Evolutionary conservation across 2,113 vertebrate genomes (phyloP).

Genomic region (Epinephelus lanceolatus): DNA sequence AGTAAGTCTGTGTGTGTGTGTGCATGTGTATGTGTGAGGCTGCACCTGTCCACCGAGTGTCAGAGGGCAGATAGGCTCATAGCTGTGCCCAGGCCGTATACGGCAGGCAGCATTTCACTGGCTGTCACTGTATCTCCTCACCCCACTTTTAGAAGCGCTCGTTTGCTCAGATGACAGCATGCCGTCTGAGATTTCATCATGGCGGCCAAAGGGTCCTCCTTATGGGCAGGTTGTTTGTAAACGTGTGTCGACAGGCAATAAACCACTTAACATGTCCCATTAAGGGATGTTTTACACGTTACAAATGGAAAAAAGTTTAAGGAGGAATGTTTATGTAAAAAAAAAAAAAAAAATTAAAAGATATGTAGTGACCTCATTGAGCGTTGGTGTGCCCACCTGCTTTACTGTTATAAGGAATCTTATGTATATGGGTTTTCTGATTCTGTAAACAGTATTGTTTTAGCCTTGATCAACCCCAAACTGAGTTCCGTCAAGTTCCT

Average conservation of each 20-base stretch:
- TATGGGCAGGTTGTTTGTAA: slow-evolving; percentile 73
- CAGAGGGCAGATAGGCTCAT: slow-evolving; percentile 76
- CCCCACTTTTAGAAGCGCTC: slow-evolving; percentile 78
- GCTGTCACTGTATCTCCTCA: slow-evolving; percentile 74
- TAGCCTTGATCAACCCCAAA: no score
- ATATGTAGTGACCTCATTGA: background rate
- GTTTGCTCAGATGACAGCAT: slow-evolving; percentile 70
- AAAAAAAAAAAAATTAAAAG: no score
- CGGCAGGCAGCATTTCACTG: slow-evolving; percentile 69
- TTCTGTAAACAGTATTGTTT: no score
- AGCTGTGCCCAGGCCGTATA: slow-evolving; percentile 70
- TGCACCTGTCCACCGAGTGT: slow-evolving; percentile 81
- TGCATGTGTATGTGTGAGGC: slow-evolving; percentile 27
- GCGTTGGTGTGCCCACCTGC: no score
- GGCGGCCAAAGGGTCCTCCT: slow-evolving; percentile 53
- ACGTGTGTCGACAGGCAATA: slow-evolving; percentile 69
- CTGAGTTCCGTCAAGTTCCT: no score
- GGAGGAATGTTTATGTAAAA: background rate
- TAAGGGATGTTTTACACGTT: slow-evolving; percentile 19
- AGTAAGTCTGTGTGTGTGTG: slow-evolving; percentile 81
- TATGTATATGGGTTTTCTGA: no score
- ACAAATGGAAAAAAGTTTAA: background rate
- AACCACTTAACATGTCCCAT: slow-evolving; percentile 49
- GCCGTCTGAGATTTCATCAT: slow-evolving; percentile 62
- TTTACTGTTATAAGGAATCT: no score